Base-by-base conservation (phyloP, 2,113 vertebrate genomes). In the Hippocampus mohnikei region DNA sequence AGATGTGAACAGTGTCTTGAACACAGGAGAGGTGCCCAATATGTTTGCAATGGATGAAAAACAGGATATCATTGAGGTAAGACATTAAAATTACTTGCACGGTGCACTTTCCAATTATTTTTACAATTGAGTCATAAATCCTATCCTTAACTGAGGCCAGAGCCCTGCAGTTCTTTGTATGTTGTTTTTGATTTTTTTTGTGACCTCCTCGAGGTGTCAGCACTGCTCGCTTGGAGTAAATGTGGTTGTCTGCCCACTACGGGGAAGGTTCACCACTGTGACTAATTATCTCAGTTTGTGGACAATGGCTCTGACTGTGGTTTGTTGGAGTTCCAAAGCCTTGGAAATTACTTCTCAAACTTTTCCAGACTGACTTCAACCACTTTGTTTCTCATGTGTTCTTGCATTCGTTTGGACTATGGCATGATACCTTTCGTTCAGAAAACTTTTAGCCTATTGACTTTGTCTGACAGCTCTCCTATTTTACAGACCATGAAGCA, bases 51-150 rank as follows among this genome's bases (percentile, higher is more conserved):
- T 94, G 73, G 95, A 98, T 77, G 97, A 99, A 83, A 98, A 95
- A 78, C 95, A 97, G 76, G 96, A 98, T 85, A 94, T 98, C 70
- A 87, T 95, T 90, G 97, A 99, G 95, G 97, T 98, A 91, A 58
- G 66, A 7, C 40, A 15, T 50, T 62, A 67, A 50, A 37, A 37
- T 53, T 2, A 56, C 15, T 29, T 37, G 2, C 10, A 42, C 40
- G 1, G 42, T 42, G 25, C 25, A 29, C 23, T 16, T 59, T 5
- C 5, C 16, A 29, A 25, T 5, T 59, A 29, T 16, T 29, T 18
- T 50, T 53, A 9, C 50, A 9, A 8, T n/a, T 53, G 8, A n/a
- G 50, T 53, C 50, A 8, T 53, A 2, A n/a, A 53, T 21, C 21
- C 50, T 8, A 21, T 7, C 50, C 50, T 52, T 21, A 21, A 21